Evolutionary conservation across 1,140 invertebrate species (phyloP), one percentile per base, ranked within the genome.

Genomic region (Anthonomus grandis): DNA sequence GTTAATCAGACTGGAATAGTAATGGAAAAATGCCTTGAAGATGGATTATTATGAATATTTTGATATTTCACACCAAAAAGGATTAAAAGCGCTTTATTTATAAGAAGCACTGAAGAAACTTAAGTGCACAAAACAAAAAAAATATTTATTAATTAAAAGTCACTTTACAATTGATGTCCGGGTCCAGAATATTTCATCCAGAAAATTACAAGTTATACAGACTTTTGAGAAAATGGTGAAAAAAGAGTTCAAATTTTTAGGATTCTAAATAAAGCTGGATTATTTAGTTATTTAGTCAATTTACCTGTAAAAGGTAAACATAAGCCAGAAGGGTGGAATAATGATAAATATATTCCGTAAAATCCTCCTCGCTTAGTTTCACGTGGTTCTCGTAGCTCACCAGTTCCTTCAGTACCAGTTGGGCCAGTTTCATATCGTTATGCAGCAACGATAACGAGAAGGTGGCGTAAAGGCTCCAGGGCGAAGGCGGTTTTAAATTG

Each of bases 371-470:
- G 3, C 10, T 21, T 37, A 21, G 5, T 1, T 6, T 12, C 2
- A 39, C 0, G 6, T 2, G 3, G 9, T 13, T 21, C 39, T 59
- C 48, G 9, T 68, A 46, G 4, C 24, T 50, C 13, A 75, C 69
- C 0, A 90, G 70, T 74, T 89, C 86, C 17, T 81, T 76, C 12
- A 88, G 65, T 27, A 84, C 83, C n/a, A 85, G 76, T 25, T 74
- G 65, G 1, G 80, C 75, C 17, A 90, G 66, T 58, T 83, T 81
- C 1, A 75, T 60, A 61, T 91, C 87, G 1, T 75, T 66, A 63
- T 86, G 81, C 1, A 89, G 67, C 51, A 90, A 76, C 10, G 85
- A 86, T 5, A 89, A 68, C 0, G 86, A 79, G 65, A 82, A 85
- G 2, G 84, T 78, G 2, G 87, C 84, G 51, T 85, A 78, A 4